Base-by-base conservation (phyloP, 2,113 vertebrate species). In the Rhadina sibilatrix region DNA sequence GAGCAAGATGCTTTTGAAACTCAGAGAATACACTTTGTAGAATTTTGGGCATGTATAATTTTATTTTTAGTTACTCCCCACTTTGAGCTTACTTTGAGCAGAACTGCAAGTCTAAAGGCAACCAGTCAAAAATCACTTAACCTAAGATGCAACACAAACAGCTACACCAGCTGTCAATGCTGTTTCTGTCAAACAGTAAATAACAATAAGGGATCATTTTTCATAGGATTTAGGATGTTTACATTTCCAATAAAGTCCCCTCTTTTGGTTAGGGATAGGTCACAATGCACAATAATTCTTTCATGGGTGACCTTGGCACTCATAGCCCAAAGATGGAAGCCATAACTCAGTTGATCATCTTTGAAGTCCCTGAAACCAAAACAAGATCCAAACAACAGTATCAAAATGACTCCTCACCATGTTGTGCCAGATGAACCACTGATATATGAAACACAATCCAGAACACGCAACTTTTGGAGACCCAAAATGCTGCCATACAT, bases 391-490 rank as follows among this genome's bases (percentile, higher is more conserved):
- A 80, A 68, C 17, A 87, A 52, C 8, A 46, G 24, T 6, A 18
- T 78, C 42, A 56, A 68, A 78, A 89, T 21, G 4, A 20, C n/a
- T 63, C 10, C 98, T 98, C 94, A 99, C 99, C 99, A 99, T 50
- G 99, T 99, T 54, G 99, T 98, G 37, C 99, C 99, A 10, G 99
- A 99, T 0, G 99, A 98, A n/a, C 98, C 98, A 3, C 98, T 98
- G 87, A 99, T 98, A 82, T 99, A 99, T 65, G 96, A 98, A 91
- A 98, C 33, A 23, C 98, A 97, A 21, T 99, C 98, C 80, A 99
- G 93, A 83, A 99, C 87, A 70, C 97, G 98, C 68, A 98, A 63
- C 31, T 98, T 98, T 95, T 99, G 98, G 64, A 99, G 98, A 11
- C 97, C 98, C 93, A 96, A 97, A 90, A 99, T 93, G 87, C 98